Conservation (phyloP, 2,888 invertebrate species). For the Habrosyne pyritoides region DNA sequence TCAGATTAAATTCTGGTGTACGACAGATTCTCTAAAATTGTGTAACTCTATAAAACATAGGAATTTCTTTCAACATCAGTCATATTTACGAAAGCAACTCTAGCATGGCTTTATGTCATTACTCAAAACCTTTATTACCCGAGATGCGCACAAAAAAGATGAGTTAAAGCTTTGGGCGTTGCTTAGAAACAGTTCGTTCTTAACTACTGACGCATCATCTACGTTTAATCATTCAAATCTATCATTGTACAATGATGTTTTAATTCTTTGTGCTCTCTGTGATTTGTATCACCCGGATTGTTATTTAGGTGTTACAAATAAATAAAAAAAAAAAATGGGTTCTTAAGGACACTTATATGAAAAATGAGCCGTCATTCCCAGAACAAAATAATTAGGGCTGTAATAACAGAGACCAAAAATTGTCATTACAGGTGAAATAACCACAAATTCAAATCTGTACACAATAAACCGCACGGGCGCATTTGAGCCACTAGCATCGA, state of each 20-base stretch:
- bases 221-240: conserved; percentile 32
- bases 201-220: conserved; percentile 30
- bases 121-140: conserved; percentile 8
- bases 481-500: conserved; percentile 9
- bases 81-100: conserved; percentile 18
- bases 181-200: conserved; percentile 24
- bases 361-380: neutral
- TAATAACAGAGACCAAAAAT: neutral
- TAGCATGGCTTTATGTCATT: conserved; percentile 7
- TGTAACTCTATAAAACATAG: conserved; percentile 24
- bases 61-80: conserved; percentile 28
- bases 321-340: neutral
- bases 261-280: conserved; percentile 27
- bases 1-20: neutral
- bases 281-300: conserved; percentile 13
- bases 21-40: conserved; percentile 14
- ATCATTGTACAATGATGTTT: conserved; percentile 33
- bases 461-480: conserved; percentile 11
- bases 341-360: too few species aligned
- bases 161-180: conserved; percentile 28
- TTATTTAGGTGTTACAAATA: neutral
- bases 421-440: conserved; percentile 5
- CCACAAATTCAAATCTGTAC: conserved; percentile 9
- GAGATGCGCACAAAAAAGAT: conserved; percentile 8
- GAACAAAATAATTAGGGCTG: neutral